phyloP scores from a whole-genome alignment of 2,888 invertebrate species.

The Ormyrus rosae region DNA sequence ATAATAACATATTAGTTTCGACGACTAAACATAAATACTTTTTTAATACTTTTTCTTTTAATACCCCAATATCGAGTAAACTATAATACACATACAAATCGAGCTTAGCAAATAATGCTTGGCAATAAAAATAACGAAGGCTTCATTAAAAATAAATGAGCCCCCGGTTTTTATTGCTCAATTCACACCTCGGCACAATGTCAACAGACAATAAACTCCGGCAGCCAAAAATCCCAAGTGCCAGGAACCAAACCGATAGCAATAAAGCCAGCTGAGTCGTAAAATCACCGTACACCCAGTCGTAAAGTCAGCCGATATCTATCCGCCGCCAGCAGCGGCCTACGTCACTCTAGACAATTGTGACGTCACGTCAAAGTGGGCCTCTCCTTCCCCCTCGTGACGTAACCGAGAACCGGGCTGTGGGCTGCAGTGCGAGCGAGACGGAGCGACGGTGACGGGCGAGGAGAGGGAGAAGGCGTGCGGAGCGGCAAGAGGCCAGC shows the following conservation, averaged over 20 bases:
- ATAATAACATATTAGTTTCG: too few relatives aligned
- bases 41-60: too few relatives aligned
- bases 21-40: too few relatives aligned
- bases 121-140: too few relatives aligned
- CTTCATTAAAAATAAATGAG: too few relatives aligned
- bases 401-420: slow-evolving; percentile 20
- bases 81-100: too few relatives aligned
- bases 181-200: too few relatives aligned
- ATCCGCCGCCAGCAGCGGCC: slow-evolving; percentile 52
- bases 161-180: too few relatives aligned
- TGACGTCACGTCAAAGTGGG: slow-evolving; percentile 59
- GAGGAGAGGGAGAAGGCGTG: slow-evolving; percentile 1
- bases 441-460: slow-evolving; percentile 62
- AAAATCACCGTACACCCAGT: slow-evolving; percentile 22
- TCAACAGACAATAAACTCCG: too few relatives aligned
- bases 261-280: slow-evolving; percentile 29
- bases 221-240: slow-evolving; percentile 13
- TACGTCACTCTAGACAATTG: slow-evolving; percentile 62
- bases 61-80: too few relatives aligned
- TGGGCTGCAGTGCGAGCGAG: slow-evolving; percentile 58
- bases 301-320: not conserved
- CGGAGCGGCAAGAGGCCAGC: slow-evolving; percentile 63
- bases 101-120: too few relatives aligned
- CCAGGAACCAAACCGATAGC: slow-evolving; percentile 10
- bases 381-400: slow-evolving; percentile 6